These are phyloP conservation scores for Avahi laniger DNA, from an alignment of 2,797 vertebrate genomes.

Conservation along the genomic window DNA sequence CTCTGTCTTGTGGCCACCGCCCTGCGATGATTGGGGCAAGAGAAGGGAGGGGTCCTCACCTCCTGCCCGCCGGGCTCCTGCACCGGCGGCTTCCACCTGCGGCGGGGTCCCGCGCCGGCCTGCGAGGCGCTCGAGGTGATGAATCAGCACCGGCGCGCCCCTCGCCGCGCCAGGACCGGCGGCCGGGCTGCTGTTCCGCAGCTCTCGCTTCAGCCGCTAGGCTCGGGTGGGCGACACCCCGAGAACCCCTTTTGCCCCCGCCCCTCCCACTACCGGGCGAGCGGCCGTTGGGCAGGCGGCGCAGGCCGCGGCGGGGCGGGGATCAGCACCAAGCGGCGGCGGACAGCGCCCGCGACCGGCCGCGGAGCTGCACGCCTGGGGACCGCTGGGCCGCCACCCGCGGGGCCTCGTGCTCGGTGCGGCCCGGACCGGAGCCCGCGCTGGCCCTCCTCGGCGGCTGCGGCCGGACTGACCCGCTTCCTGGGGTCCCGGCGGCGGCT, in stretches of 20 bases:
- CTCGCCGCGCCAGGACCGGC: neutral
- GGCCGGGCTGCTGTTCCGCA: neutral
- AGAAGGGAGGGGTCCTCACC: slow-evolving; percentile 61
- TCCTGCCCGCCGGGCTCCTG: neutral
- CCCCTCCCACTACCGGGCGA: neutral
- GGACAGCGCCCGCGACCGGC: slow-evolving; percentile 55
- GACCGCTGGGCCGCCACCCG: neutral
- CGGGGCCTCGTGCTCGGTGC: too few relatives aligned
- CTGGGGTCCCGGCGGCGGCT: neutral
- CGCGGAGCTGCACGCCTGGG: accelerated
- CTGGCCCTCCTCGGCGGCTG: neutral
- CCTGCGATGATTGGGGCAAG: neutral
- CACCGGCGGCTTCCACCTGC: neutral
- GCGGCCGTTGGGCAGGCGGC: neutral
- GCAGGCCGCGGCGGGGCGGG: neutral
- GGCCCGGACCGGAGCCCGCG: neutral
- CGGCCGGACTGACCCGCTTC: neutral
- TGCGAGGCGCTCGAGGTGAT: neutral
- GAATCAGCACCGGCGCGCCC: slow-evolving; percentile 57
- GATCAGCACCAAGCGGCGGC: slow-evolving; percentile 63
- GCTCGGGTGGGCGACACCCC: slow-evolving; percentile 20
- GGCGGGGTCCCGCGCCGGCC: neutral
- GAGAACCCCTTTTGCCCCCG: neutral
- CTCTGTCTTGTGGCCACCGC: slow-evolving; percentile 55
- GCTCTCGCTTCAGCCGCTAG: slow-evolving; percentile 34